phyloP scores from a whole-genome alignment of 2,888 invertebrate species.

The Branchipolynoe longqiensis region DNA sequence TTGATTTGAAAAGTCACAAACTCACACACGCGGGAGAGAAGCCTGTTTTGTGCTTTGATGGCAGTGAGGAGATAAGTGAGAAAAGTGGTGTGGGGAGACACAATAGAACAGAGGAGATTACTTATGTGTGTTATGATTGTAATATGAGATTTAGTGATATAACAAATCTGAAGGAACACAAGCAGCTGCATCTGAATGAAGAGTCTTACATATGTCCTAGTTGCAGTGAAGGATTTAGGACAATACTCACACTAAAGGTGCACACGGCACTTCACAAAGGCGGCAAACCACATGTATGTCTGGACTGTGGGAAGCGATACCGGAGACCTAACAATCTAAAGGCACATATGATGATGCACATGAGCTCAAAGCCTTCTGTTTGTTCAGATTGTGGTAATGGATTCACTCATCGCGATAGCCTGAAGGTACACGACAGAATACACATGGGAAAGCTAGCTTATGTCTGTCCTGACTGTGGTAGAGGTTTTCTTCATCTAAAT shows the following conservation, averaged over 20 bases:
- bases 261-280: conserved; percentile 12
- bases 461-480: conserved; percentile 17
- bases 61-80: too few relatives aligned
- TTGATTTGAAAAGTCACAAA: too few relatives aligned
- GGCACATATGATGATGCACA: not conserved
- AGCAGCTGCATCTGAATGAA: not conserved
- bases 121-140: not conserved
- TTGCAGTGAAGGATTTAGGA: not conserved
- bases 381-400: conserved; percentile 24
- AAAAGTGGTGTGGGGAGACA: too few relatives aligned
- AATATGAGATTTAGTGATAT: not conserved
- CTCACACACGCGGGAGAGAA: too few relatives aligned
- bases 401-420: not conserved
- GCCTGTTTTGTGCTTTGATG: too few relatives aligned
- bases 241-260: not conserved
- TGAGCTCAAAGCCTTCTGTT: not conserved
- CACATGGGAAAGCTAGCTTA: conserved; percentile 33
- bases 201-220: not conserved
- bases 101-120: too few relatives aligned
- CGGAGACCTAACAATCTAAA: not conserved
- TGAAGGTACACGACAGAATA: not conserved
- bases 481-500: not conserved
- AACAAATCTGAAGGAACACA: not conserved
- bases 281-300: conserved; percentile 22
- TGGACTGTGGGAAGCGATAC: conserved; percentile 61